phyloP scores from a whole-genome alignment of 2,797 vertebrate genomes.

The Channallabes apus region DNA sequence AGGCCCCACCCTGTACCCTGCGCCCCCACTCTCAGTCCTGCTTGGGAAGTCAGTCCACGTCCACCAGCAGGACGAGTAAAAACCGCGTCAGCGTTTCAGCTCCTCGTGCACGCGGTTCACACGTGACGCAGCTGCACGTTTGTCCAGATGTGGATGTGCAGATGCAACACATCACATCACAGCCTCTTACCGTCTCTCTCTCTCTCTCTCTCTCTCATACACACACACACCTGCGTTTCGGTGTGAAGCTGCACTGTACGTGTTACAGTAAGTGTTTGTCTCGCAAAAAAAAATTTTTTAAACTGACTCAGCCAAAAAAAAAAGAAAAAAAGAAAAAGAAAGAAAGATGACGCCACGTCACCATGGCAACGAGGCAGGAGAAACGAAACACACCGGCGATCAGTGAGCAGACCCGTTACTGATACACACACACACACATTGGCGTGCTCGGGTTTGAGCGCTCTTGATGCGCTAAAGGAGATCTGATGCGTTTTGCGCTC shows the following conservation, averaged over 20 bases:
- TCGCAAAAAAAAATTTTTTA: neutral
- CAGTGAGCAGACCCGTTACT: neutral
- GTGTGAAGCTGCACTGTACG: constrained; percentile 18
- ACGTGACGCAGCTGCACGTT: neutral
- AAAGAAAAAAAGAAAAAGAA: neutral
- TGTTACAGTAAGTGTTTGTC: constrained; percentile 13
- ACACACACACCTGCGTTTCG: neutral
- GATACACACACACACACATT: neutral
- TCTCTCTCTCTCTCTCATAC: neutral
- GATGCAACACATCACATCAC: neutral
- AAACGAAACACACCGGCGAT: constrained; percentile 48
- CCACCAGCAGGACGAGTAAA: constrained; percentile 11
- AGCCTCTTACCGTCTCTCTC: neutral
- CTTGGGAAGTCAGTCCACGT: constrained; percentile 20
- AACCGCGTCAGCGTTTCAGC: constrained; percentile 43
- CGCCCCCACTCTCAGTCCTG: neutral
- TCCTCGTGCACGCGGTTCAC: neutral
- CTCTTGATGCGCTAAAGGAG: neutral
- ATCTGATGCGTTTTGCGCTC: no score
- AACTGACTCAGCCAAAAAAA: constrained; percentile 65
- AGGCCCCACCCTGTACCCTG: constrained; percentile 8
- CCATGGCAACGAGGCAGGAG: constrained; percentile 80
- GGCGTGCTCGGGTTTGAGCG: neutral
- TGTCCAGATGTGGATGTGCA: neutral
- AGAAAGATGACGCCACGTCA: constrained; percentile 71